phyloP scores from a whole-genome alignment of 2,797 vertebrate species.

The Sorex maritimensis region DNA sequence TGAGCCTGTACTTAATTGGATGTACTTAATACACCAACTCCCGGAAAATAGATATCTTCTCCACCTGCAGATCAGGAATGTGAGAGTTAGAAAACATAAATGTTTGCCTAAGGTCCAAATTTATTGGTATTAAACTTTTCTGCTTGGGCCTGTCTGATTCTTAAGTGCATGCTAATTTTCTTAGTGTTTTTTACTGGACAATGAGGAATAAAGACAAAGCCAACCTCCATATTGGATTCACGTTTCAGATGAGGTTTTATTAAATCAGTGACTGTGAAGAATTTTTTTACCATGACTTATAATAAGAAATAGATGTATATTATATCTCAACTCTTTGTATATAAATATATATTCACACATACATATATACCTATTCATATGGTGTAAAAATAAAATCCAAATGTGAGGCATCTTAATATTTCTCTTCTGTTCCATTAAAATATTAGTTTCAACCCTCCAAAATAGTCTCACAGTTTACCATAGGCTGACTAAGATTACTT shows the following conservation, averaged over 20 bases:
- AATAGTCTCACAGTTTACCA: conserved; percentile 33
- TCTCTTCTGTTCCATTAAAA: conserved; percentile 46
- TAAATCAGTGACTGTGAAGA: conserved; percentile 55
- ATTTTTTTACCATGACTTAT: conserved; percentile 23
- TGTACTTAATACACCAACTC: neutral
- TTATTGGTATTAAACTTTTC: conserved; percentile 25
- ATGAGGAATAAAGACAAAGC: conserved; percentile 21
- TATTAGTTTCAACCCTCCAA: conserved; percentile 14
- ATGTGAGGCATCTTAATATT: neutral
- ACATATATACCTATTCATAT: neutral
- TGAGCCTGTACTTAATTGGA: neutral
- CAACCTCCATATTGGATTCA: conserved; percentile 51
- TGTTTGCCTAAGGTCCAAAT: neutral
- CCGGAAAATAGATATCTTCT: neutral
- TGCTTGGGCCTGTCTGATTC: conserved; percentile 36
- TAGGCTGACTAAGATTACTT: conserved; percentile 3
- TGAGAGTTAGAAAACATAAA: conserved; percentile 10
- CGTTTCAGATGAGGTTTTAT: conserved; percentile 23
- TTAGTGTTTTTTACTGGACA: conserved; percentile 8
- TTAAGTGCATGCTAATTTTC: neutral
- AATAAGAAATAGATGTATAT: conserved; percentile 53
- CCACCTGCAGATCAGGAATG: neutral
- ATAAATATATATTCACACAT: neutral
- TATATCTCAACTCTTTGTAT: neutral
- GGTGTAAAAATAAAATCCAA: conserved; percentile 28